These are phyloP conservation scores for Merluccius polli DNA, from an alignment of 2,797 vertebrate species.

Conservation along the genomic window DNA sequence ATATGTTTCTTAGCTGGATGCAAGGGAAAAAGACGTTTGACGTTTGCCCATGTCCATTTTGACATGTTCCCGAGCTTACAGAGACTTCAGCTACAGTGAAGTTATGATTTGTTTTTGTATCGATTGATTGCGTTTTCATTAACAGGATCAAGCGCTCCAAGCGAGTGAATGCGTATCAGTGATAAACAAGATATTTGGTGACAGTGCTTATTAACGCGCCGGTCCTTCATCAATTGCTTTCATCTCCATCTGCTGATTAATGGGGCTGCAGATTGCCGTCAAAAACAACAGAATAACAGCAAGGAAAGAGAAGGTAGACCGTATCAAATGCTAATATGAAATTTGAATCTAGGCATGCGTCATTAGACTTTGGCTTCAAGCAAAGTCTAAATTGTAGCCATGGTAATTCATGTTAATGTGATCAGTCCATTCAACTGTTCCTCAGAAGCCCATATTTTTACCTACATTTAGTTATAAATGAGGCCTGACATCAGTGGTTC, in stretches of 20 bases:
- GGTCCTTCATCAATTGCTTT: not conserved
- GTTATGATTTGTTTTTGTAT: not conserved
- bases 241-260: not conserved
- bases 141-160: conserved; percentile 9
- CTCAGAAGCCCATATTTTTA: not conserved
- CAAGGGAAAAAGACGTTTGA: no score
- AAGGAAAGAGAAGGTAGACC: not conserved
- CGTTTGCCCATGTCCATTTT: no score
- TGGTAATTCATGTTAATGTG: not conserved
- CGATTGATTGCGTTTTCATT: not conserved
- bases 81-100: no score
- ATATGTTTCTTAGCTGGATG: no score
- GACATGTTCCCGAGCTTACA: no score
- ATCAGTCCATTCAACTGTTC: not conserved
- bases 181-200: conserved; percentile 39
- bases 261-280: not conserved
- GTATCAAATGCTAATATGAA: not conserved
- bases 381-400: not conserved
- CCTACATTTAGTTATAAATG: not conserved
- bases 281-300: not conserved
- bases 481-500: not conserved
- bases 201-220: conserved; percentile 15
- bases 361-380: not conserved
- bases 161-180: conserved; percentile 33
- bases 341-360: not conserved